A percentile compares a stretch with the other conserved stretches of the same genome.
phyloP scores from a whole-genome alignment of 1,140 invertebrate species.

The Drosophila grimshawi region DNA sequence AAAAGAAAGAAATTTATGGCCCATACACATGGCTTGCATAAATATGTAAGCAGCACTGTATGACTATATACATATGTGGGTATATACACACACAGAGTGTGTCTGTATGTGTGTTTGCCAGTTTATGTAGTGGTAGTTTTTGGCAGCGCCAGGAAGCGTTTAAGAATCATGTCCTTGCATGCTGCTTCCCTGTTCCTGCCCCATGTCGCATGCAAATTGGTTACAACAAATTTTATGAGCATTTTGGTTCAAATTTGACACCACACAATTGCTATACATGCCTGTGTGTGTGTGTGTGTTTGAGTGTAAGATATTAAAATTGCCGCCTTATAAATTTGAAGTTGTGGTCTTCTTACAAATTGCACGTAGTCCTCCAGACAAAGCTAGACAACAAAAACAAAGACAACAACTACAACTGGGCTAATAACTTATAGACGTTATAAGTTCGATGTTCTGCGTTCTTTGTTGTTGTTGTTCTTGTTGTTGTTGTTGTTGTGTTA shows the following conservation, averaged over 20 bases:
- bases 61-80: slow-evolving; percentile 21
- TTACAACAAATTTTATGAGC: slow-evolving; percentile 78
- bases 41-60: slow-evolving; percentile 27
- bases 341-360: slow-evolving; percentile 66
- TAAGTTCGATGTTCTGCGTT: slow-evolving; percentile 8
- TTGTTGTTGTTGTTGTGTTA: slow-evolving; percentile 1
- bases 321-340: slow-evolving; percentile 76
- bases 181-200: slow-evolving; percentile 11
- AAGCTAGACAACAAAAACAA: slow-evolving; percentile 18
- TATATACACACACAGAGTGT: background rate
- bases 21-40: slow-evolving; percentile 61
- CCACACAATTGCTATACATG: slow-evolving; percentile 38
- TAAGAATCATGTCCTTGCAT: slow-evolving; percentile 77
- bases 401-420: slow-evolving; percentile 20
- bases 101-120: slow-evolving; percentile 34
- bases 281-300: slow-evolving; percentile 2
- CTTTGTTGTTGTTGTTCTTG: slow-evolving; percentile 18
- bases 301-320: slow-evolving; percentile 65
- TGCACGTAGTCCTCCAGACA: slow-evolving; percentile 49
- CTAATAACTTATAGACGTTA: slow-evolving; percentile 72
- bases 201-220: slow-evolving; percentile 66
- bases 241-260: slow-evolving; percentile 76
- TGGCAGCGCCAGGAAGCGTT: slow-evolving; percentile 58
- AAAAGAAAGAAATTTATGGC: slow-evolving; percentile 67
- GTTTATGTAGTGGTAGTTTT: slow-evolving; percentile 58